A percentile compares a stretch with the other conserved stretches of the same genome.
Evolutionary conservation across 2,888 invertebrate genomes (phyloP).

Genomic region (Tenthredo notha): DNA sequence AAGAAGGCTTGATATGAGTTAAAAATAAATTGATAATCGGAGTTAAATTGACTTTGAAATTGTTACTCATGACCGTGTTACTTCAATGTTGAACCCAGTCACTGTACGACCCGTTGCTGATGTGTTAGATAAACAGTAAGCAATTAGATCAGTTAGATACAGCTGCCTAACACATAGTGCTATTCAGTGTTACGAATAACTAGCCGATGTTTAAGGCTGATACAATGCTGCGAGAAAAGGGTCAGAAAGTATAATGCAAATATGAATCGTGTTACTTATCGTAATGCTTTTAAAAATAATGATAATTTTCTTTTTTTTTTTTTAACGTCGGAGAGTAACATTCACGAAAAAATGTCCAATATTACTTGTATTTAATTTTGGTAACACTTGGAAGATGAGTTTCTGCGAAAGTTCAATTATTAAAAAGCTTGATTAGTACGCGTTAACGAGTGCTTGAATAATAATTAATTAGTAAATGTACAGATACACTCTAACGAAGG

Average conservation of each 20-base stretch:
- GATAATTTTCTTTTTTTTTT: background rate
- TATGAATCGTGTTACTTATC: background rate
- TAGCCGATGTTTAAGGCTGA: background rate
- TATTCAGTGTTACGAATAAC: background rate
- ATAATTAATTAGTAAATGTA: background rate
- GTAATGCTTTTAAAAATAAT: background rate
- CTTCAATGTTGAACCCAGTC: background rate
- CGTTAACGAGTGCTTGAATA: background rate
- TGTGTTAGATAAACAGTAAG: constrained; percentile 4
- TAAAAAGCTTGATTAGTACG: background rate
- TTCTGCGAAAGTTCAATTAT: background rate
- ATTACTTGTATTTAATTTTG: background rate
- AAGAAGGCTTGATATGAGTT: background rate
- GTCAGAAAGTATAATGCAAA: background rate
- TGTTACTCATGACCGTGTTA: constrained; percentile 5
- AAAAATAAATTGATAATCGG: background rate
- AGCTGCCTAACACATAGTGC: constrained; percentile 12
- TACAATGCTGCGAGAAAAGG: constrained; percentile 5
- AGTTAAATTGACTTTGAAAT: background rate
- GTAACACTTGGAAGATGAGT: background rate
- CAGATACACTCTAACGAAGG: background rate
- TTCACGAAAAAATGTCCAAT: background rate
- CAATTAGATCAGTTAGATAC: constrained; percentile 13
- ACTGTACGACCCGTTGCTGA: background rate
- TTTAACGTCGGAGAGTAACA: background rate